Evolutionary conservation across 1,140 invertebrate genomes (phyloP).

Genomic region (Oedothorax gibbosus): DNA sequence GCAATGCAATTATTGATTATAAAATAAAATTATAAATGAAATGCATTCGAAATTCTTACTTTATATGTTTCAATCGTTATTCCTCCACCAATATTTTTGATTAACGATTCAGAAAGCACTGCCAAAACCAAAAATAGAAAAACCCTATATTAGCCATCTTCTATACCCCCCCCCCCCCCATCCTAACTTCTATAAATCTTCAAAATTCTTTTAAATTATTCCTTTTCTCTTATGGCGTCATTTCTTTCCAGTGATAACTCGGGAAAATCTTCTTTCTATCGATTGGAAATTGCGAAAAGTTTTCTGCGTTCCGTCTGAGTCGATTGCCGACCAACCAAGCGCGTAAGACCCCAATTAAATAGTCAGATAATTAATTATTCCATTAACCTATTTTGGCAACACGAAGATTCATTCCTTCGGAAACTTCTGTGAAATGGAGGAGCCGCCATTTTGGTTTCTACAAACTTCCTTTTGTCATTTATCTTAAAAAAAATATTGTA

Average conservation of each 20-base stretch:
- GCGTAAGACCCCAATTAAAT: conserved; percentile 48
- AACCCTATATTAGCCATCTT: conserved; percentile 18
- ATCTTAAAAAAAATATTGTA: too few species aligned
- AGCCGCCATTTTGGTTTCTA: conserved; percentile 28
- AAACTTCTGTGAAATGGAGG: conserved; percentile 20
- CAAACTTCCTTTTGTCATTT: not conserved
- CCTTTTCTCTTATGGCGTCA: not conserved
- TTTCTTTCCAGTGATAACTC: not conserved
- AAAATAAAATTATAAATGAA: too few species aligned
- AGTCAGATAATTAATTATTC: conserved; percentile 56
- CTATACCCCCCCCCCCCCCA: conserved; percentile 14
- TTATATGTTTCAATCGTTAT: not conserved
- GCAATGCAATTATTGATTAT: too few species aligned
- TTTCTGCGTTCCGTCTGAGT: not conserved
- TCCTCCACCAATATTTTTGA: conserved; percentile 11
- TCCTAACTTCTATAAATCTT: conserved; percentile 21
- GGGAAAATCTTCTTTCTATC: not conserved
- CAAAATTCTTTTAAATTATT: conserved; percentile 38
- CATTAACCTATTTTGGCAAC: conserved; percentile 50
- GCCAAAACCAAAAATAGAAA: not conserved
- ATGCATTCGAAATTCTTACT: too few species aligned
- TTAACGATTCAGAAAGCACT: conserved; percentile 8
- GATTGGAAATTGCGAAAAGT: conserved; percentile 24
- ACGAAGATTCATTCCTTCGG: conserved; percentile 38
- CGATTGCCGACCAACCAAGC: conserved; percentile 40